These are phyloP conservation scores for Hirtodrosophila cameraria DNA, from an alignment of 2,888 invertebrate genomes.

Conservation along the genomic window DNA sequence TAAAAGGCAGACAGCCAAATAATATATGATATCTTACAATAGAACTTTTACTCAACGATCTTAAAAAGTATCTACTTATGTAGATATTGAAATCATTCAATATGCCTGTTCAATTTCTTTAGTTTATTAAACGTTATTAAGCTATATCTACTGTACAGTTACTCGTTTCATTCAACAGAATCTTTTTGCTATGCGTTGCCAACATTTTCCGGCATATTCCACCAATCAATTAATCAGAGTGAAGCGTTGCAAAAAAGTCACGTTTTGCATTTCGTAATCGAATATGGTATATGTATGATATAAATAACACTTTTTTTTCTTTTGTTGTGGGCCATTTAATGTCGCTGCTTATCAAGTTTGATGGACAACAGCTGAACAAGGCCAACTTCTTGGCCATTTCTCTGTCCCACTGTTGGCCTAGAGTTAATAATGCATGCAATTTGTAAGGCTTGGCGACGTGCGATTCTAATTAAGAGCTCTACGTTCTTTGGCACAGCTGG, in stretches of 20 bases:
- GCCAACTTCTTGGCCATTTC: slow-evolving; percentile 5
- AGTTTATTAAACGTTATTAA: neutral
- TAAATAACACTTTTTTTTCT: neutral
- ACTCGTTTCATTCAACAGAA: no score
- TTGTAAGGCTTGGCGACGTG: slow-evolving; percentile 52
- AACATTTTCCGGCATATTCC: slow-evolving; percentile 47
- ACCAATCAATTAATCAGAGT: slow-evolving; percentile 67
- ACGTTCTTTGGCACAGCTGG: neutral
- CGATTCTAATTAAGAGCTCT: slow-evolving; percentile 68
- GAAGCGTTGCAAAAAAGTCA: slow-evolving; percentile 62
- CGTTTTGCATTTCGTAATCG: slow-evolving; percentile 69
- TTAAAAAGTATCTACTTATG: neutral
- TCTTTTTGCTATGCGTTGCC: slow-evolving; percentile 6
- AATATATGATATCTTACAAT: no score
- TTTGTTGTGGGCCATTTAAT: slow-evolving; percentile 53
- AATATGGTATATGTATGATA: slow-evolving; percentile 25
- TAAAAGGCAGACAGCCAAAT: no score
- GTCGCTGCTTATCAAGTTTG: slow-evolving; percentile 73
- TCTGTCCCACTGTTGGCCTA: slow-evolving; percentile 1
- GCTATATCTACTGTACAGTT: slow-evolving; percentile 16
- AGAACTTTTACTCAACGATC: no score
- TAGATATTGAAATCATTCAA: slow-evolving; percentile 1
- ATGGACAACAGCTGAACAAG: slow-evolving; percentile 48
- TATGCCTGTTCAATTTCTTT: slow-evolving; percentile 24
- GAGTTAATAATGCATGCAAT: slow-evolving; percentile 60